A percentile compares a stretch with the other conserved stretches of the same genome.
Evolutionary conservation across 2,888 invertebrate species (phyloP).

Genomic region (Cantharis rufa): DNA sequence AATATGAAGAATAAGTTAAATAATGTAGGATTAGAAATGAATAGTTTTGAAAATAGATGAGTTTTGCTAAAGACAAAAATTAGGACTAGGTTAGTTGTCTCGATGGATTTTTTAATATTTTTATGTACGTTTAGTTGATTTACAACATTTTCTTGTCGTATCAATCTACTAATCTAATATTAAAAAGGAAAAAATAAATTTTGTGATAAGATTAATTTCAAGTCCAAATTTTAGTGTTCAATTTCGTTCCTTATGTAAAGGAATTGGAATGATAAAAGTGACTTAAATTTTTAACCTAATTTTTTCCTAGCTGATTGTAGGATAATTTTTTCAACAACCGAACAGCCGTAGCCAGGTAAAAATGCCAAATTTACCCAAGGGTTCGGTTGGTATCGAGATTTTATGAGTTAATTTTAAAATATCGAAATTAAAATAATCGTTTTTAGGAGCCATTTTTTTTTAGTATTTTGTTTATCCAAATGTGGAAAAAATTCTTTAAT

Average conservation of each 20-base stretch:
- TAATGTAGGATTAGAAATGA: conserved; percentile 44
- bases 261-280: not conserved
- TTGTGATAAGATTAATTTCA: not conserved
- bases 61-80: conserved; percentile 28
- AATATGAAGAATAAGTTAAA: conserved; percentile 10
- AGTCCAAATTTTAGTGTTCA: not conserved
- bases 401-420: not conserved
- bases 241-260: not conserved
- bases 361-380: not conserved
- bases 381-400: not conserved
- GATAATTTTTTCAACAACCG: not conserved
- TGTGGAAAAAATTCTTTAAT: too few species aligned
- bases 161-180: not conserved
- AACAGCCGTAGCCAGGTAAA: too few species aligned
- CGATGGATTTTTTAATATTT: not conserved
- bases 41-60: conserved; percentile 49
- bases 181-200: not conserved
- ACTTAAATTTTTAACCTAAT: not conserved
- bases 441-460: too few species aligned
- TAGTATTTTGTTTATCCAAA: too few species aligned
- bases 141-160: not conserved
- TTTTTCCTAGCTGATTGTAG: not conserved
- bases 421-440: not conserved
- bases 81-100: not conserved
- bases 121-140: not conserved